Evolutionary conservation across 2,797 vertebrate species (phyloP).

Genomic region (Artibeus jamaicensis): DNA sequence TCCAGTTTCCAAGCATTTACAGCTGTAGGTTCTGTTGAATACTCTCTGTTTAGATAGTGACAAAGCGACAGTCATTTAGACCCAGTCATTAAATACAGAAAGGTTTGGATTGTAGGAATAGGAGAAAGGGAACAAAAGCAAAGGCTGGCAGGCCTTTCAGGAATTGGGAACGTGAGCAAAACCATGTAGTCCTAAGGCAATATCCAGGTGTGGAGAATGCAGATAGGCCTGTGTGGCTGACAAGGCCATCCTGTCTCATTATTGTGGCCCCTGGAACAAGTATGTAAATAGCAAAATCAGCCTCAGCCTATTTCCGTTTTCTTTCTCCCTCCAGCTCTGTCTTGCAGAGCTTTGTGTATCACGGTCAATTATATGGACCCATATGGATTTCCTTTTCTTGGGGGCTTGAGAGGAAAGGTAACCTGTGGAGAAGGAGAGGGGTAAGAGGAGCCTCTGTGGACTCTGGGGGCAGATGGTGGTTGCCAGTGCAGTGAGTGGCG

Average conservation of each 20-base stretch:
- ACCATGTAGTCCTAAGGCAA: neutral
- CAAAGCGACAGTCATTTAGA: neutral
- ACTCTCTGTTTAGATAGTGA: neutral
- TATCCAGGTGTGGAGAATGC: neutral
- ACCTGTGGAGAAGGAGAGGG: neutral
- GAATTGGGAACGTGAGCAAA: neutral
- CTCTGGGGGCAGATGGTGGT: neutral
- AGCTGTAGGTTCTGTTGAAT: neutral
- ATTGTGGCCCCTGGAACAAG: neutral
- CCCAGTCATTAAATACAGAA: neutral
- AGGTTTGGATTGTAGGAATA: neutral
- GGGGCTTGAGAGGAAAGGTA: neutral
- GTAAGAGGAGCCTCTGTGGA: neutral
- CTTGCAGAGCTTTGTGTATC: neutral
- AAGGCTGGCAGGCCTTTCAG: neutral
- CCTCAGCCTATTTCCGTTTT: neutral
- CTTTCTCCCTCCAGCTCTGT: neutral
- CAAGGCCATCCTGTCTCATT: neutral
- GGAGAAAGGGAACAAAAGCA: neutral
- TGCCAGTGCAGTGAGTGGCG: neutral
- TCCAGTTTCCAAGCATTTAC: conserved; percentile 23
- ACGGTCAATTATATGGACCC: neutral
- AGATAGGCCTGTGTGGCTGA: neutral
- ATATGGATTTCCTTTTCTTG: neutral
- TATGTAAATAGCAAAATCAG: neutral